A percentile compares a stretch with the other conserved stretches of the same genome.
Evolutionary conservation across 1,140 invertebrate genomes (phyloP).

Genomic region (Lepidotrigona ventralis): DNA sequence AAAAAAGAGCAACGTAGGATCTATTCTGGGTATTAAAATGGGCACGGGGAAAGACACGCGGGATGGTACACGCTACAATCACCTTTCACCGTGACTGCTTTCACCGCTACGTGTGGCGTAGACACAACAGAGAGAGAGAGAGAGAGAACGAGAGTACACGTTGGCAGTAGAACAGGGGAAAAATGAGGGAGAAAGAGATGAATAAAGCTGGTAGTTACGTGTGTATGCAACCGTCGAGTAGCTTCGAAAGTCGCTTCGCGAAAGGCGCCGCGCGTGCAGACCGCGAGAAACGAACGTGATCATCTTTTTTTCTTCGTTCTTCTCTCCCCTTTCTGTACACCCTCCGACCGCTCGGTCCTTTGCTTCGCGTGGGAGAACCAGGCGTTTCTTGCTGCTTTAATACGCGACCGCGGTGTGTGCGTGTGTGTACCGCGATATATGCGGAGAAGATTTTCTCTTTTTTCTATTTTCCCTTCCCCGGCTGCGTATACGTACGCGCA

Average conservation of each 20-base stretch:
- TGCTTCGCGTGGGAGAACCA: constrained; percentile 38
- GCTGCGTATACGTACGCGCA: no score
- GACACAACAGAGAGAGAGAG: constrained; percentile 23
- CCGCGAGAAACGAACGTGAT: constrained; percentile 59
- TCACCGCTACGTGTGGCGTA: constrained; percentile 30
- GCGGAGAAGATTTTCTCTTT: constrained; percentile 23
- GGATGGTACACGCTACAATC: constrained; percentile 35
- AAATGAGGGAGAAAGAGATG: constrained; percentile 54
- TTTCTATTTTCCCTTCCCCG: neutral
- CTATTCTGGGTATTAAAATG: constrained; percentile 17
- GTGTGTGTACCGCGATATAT: neutral
- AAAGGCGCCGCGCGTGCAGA: constrained; percentile 45
- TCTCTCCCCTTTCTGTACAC: neutral
- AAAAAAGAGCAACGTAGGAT: neutral
- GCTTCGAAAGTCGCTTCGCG: constrained; percentile 64
- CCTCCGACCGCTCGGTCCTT: constrained; percentile 1
- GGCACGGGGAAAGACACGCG: constrained; percentile 32
- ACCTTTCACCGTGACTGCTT: constrained; percentile 53
- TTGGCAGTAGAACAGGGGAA: constrained; percentile 16
- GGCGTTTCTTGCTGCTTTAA: constrained; percentile 57
- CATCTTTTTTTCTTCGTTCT: constrained; percentile 31
- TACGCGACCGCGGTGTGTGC: constrained; percentile 1
- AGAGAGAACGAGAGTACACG: constrained; percentile 42
- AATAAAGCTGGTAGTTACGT: constrained; percentile 47
- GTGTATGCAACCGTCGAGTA: constrained; percentile 34